Evolutionary conservation across 2,113 vertebrate species (phyloP).

Genomic region (Narcine bancroftii): DNA sequence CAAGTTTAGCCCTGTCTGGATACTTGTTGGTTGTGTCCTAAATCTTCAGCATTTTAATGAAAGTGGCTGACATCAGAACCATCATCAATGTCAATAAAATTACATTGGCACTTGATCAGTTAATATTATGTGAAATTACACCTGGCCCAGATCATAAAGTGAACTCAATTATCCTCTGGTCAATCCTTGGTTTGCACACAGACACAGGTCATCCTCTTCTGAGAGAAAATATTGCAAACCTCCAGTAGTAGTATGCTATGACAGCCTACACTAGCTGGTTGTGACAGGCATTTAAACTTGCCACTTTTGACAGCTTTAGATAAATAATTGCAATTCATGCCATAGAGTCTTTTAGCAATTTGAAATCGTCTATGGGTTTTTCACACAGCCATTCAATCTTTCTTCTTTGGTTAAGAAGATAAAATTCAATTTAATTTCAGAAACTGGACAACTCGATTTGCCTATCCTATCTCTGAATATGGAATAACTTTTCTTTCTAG

Average conservation of each 20-base stretch:
- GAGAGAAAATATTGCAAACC: background rate
- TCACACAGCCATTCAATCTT: background rate
- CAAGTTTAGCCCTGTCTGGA: background rate
- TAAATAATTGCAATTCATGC: background rate
- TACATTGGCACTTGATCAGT: background rate
- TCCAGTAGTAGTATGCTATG: background rate
- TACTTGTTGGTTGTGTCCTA: no score
- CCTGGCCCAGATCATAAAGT: background rate
- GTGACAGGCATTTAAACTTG: background rate
- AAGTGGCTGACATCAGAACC: background rate
- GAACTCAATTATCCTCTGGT: background rate
- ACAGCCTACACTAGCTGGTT: background rate
- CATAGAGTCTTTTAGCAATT: background rate
- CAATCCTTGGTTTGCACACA: background rate
- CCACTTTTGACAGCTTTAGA: constrained; percentile 19
- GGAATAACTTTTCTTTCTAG: background rate
- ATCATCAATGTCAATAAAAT: background rate
- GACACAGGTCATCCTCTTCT: background rate
- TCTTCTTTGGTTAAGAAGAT: background rate
- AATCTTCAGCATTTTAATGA: background rate
- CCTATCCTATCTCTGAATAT: background rate
- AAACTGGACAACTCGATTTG: background rate
- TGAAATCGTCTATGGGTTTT: background rate
- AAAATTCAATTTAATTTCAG: background rate
- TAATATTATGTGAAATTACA: background rate